Evolutionary conservation across 2,113 vertebrate genomes (phyloP).

Genomic region (Solea senegalensis): DNA sequence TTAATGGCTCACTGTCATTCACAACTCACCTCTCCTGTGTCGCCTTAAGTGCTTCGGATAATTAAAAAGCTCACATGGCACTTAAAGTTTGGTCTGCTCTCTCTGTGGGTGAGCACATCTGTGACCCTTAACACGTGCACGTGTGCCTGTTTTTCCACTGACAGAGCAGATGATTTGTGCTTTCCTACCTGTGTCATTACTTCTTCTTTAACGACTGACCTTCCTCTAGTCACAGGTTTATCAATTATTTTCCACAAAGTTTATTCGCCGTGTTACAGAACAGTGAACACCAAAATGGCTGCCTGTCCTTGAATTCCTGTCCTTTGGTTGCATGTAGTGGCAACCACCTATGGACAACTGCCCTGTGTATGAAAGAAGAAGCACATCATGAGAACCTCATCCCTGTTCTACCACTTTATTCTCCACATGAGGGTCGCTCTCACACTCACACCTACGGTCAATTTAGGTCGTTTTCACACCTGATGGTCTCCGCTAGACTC

Average conservation of each 20-base stretch:
- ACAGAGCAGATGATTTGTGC: constrained; percentile 23
- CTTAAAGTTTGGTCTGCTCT: constrained; percentile 34
- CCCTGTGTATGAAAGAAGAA: background rate
- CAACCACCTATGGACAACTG: constrained; percentile 7
- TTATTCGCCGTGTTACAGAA: constrained; percentile 11
- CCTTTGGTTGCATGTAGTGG: constrained; percentile 21
- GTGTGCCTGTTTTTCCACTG: constrained; percentile 49
- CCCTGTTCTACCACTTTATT: too few species aligned
- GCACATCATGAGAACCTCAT: background rate
- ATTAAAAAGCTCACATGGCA: constrained; percentile 56
- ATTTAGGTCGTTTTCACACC: too few species aligned
- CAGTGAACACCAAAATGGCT: constrained; percentile 53
- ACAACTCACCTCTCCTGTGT: constrained; percentile 40
- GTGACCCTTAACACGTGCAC: constrained; percentile 25
- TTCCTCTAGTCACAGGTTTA: constrained; percentile 32
- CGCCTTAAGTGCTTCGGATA: constrained; percentile 38
- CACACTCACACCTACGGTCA: too few species aligned
- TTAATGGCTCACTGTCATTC: constrained; percentile 63
- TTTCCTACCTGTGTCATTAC: constrained; percentile 45
- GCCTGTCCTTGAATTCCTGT: constrained; percentile 58
- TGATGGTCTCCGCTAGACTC: too few species aligned
- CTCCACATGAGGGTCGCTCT: too few species aligned
- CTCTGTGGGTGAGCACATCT: constrained; percentile 29
- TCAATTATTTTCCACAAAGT: constrained; percentile 41
- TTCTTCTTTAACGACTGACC: constrained; percentile 24